A percentile compares a stretch with the other conserved stretches of the same genome.
Conservation (phyloP, 2,888 invertebrate genomes). For the Philaethria dido region DNA sequence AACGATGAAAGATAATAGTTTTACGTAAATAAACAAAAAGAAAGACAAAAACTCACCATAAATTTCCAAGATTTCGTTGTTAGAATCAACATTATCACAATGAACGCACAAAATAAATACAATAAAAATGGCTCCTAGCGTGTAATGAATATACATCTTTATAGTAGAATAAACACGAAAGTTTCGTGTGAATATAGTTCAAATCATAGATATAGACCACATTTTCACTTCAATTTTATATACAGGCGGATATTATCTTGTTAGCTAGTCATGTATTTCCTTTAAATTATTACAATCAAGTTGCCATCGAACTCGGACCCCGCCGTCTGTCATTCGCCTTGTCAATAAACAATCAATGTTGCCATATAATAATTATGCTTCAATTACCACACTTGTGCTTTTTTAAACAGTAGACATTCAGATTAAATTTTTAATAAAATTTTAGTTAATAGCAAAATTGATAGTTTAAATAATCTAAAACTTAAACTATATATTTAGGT, state of each 20-base stretch:
- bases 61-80: slow-evolving; percentile 80
- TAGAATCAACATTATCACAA: slow-evolving; percentile 80
- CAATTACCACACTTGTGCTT: not conserved
- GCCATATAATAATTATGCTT: slow-evolving; percentile 47
- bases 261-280: slow-evolving; percentile 67
- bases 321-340: slow-evolving; percentile 80
- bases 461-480: too few species aligned
- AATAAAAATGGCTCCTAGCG: slow-evolving; percentile 83
- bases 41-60: slow-evolving; percentile 65
- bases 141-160: slow-evolving; percentile 79
- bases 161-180: slow-evolving; percentile 65
- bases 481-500: too few species aligned
- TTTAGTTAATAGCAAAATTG: too few species aligned
- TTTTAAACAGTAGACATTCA: not conserved
- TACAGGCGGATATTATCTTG: slow-evolving; percentile 66
- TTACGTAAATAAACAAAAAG: slow-evolving; percentile 7
- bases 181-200: slow-evolving; percentile 64
- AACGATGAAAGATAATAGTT: not conserved
- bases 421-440: not conserved
- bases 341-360: slow-evolving; percentile 82
- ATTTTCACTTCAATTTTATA: slow-evolving; percentile 70
- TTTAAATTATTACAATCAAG: slow-evolving; percentile 67
- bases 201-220: slow-evolving; percentile 72
- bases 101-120: slow-evolving; percentile 83
- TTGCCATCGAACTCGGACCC: slow-evolving; percentile 73